These are phyloP conservation scores for Octodon degus DNA, from an alignment of 2,113 vertebrate genomes.

Conservation along the genomic window DNA sequence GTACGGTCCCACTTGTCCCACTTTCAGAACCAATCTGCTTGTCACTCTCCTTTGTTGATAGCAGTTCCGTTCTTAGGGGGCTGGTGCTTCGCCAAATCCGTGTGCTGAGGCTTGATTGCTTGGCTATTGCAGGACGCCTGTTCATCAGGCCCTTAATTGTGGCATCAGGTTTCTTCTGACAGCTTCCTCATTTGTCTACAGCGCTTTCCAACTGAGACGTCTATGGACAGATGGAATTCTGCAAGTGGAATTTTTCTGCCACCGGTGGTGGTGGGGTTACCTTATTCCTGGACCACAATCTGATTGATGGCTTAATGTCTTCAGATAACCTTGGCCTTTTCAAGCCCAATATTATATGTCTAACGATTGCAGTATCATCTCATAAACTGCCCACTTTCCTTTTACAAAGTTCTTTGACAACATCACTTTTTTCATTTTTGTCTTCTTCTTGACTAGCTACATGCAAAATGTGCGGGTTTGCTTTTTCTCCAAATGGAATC, in stretches of 20 bases:
- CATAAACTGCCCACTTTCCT: slow-evolving; percentile 30
- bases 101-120: neutral
- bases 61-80: neutral
- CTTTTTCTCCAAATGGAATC: slow-evolving; percentile 56
- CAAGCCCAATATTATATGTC: neutral
- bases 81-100: neutral
- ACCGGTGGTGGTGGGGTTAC: neutral
- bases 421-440: slow-evolving; percentile 39
- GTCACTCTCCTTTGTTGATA: neutral
- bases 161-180: neutral
- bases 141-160: neutral
- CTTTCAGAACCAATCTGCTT: neutral
- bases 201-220: slow-evolving; percentile 57
- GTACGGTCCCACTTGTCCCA: neutral
- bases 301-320: slow-evolving; percentile 37
- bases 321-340: slow-evolving; percentile 42
- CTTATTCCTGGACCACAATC: neutral
- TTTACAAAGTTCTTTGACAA: slow-evolving; percentile 51
- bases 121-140: neutral
- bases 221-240: neutral
- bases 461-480: slow-evolving; percentile 52
- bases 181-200: slow-evolving; percentile 20
- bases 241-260: neutral
- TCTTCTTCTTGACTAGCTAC: slow-evolving; percentile 57
- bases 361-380: neutral